Base-by-base conservation (phyloP, 1,140 invertebrate genomes). In the Neodiprion lecontei region DNA sequence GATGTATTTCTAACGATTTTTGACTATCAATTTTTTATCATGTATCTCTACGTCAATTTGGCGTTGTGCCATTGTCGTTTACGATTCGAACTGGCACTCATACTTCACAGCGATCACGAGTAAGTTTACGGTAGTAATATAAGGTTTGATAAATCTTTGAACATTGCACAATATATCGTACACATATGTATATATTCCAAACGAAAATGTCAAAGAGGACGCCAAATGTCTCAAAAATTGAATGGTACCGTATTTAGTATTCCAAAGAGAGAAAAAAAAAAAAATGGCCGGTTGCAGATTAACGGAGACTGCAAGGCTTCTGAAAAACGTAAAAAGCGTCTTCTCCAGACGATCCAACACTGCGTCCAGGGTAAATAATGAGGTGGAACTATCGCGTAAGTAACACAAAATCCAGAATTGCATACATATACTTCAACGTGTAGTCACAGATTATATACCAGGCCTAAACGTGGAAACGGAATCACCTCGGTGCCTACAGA, bases 301-400 rank as follows among this genome's bases (percentile, higher is more conserved):
- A 86, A 96, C 95, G 89, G 97, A 99, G 93, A 98, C 96, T 79
- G 96, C 97, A 82, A 92, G 96, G 81, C 92, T 99, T 84, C 92
- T 99, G 88, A 95, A 95, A 90, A 97, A 96, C 90, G 95, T 97
- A 76, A 93, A 94, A 90, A 97, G 93, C 91, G 95, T 97, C 85
- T 98, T 98, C 91, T 92, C 92, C 83, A 91, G 94, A 84, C 91
- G 93, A 85, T 92, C 94, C 81, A 92, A 95, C 83, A 88, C 91
- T 75, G 88, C 89, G 67, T 91, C 94, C 80, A 91, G 94, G 88
- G 92, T 92, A 87, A 92, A 92, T 90, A 91, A 93, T 87, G 96
- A 97, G 88, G 92, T 97, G 86, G 96, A 97, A 89, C 90, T 97
- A 87, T 94, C 95, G 86, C 96, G 96, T 97, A 93, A 97, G 96